Base-by-base conservation (phyloP, 2,797 vertebrate genomes). In the Aeoliscus strigatus region DNA sequence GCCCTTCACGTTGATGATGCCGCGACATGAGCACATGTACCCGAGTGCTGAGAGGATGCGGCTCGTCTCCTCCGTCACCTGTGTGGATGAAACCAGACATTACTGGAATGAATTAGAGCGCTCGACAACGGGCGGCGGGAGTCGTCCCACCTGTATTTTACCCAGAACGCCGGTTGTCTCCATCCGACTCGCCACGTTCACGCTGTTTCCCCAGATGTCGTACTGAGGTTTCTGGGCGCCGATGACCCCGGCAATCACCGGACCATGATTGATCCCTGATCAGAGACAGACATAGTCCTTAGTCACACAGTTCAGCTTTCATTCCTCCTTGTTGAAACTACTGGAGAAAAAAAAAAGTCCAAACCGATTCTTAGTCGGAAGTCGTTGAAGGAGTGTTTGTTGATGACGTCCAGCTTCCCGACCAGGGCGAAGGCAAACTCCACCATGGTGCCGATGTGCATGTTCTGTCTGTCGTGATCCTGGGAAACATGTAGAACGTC, bases 181-280 rank as follows among this genome's bases (percentile, higher is more conserved):
- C 95, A 98, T 98, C 64, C 95, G 86, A 58, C 95, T 98, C 68
- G 95, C 94, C 51, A 98, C 95, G 1, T 98, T 98, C 26, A 98
- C 95, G 1, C 93, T 95, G 82, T 98, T 97, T 18, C 95, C 95
- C 95, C 95, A 98, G 77, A 98, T 98, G 58, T 98, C 95, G 16
- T 98, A 98, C 14, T 98, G 95, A 3, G 95, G 95, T 68, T 98
- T 97, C 85, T 96, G 95, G 33, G 95, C 95, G n/a, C 95, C 95
- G 17, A 98, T 98, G 13, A 98, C 94, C 6, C 95, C 95, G 5
- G 95, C 95, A 36, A 97, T 97, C 40, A 97, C 93, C 33, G 95
- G 94, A 2, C 95, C 95, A 0, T 98, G 93, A 82, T 98, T 98
- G 60, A 97, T 96, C 39, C 95, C 95, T 98, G 6, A 6, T 1